These are phyloP conservation scores for Engraulis encrasicolus DNA, from an alignment of 2,113 vertebrate genomes.

Conservation along the genomic window DNA sequence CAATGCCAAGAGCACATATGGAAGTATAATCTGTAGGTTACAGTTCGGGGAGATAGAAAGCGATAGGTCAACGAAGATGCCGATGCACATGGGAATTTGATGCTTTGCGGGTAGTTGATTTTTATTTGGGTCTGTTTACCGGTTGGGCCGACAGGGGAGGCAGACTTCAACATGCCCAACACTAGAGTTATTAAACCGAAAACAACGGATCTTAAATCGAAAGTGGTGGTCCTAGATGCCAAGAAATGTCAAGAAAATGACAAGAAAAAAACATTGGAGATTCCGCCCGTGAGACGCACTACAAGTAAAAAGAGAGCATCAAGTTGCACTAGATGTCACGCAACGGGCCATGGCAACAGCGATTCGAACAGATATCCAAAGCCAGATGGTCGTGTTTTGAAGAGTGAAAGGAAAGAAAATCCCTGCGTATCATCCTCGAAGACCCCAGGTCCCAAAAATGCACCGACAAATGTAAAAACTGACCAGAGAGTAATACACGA, in stretches of 20 bases:
- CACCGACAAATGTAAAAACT: neutral
- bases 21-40: neutral
- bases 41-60: neutral
- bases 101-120: neutral
- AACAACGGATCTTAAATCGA: conserved; percentile 23
- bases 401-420: conserved; percentile 40
- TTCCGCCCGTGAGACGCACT: neutral
- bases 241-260: conserved; percentile 14
- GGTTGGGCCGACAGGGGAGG: neutral
- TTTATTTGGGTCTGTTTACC: neutral
- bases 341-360: conserved; percentile 18
- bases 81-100: neutral
- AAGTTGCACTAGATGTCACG: conserved; percentile 52
- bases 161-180: conserved; percentile 48
- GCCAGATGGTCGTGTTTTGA: neutral
- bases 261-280: conserved; percentile 13
- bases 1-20: neutral
- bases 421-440: conserved; percentile 17
- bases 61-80: neutral
- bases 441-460: neutral
- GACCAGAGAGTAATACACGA: neutral
- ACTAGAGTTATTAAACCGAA: conserved; percentile 48
- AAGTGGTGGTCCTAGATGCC: too few species aligned
- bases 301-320: conserved; percentile 47
- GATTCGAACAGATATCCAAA: neutral